Conservation (phyloP, 2,888 invertebrate genomes). For the Eucera pruinosa region DNA sequence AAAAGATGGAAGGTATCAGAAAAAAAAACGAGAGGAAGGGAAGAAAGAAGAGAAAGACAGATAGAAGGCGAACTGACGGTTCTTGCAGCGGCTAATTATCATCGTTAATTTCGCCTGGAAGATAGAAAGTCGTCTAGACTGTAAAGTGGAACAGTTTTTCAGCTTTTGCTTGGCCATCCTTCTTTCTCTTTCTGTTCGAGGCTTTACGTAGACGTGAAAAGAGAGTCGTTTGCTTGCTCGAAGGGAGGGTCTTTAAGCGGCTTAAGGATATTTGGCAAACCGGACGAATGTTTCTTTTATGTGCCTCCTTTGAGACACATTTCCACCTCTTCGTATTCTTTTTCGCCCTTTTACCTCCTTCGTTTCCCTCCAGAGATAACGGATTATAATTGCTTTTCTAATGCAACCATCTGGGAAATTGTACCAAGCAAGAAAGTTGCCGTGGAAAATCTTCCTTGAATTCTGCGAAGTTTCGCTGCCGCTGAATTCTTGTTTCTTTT, state of each 20-base stretch:
- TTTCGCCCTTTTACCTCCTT: constrained; percentile 43
- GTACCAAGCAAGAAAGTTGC: background rate
- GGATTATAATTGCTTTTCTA: constrained; percentile 38
- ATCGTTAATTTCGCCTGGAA: constrained; percentile 54
- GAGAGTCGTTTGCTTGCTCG: constrained; percentile 29
- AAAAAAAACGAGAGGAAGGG: background rate
- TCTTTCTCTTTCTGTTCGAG: constrained; percentile 18
- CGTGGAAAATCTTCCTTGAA: constrained; percentile 1
- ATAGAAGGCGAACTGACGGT: background rate
- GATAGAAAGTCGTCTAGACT: constrained; percentile 35
- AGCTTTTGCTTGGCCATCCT: constrained; percentile 3
- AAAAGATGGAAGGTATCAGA: background rate
- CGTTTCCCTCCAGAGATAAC: constrained; percentile 1
- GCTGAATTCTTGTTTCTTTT: background rate
- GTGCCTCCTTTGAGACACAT: constrained; percentile 37
- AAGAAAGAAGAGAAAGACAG: background rate
- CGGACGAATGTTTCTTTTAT: constrained; percentile 67
- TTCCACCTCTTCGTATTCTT: constrained; percentile 49
- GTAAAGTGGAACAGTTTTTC: constrained; percentile 42
- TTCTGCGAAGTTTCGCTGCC: background rate
- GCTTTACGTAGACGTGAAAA: constrained; percentile 12
- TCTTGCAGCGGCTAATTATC: constrained; percentile 53
- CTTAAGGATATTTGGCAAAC: constrained; percentile 59
- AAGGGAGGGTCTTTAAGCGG: constrained; percentile 37
- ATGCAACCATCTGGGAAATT: constrained; percentile 26